A percentile compares a stretch with the other conserved stretches of the same genome.
Conservation (phyloP, 2,113 vertebrate species). For the Dipodomys merriami region DNA sequence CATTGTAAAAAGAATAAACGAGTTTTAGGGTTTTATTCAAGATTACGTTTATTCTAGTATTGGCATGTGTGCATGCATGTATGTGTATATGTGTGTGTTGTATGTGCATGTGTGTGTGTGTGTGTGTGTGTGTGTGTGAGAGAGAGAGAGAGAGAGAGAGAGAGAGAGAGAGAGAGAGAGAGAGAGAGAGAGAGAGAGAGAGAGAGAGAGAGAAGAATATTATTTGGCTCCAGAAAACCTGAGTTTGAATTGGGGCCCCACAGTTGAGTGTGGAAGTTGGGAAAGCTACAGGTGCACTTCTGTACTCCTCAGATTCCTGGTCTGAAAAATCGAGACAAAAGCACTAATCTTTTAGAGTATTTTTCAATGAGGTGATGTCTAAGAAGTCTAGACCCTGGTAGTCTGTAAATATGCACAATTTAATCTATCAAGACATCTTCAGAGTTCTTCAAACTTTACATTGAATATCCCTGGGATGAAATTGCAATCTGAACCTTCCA, state of each 20-base stretch:
- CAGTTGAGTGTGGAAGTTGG: neutral
- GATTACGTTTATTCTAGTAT: neutral
- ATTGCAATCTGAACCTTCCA: conserved; percentile 76
- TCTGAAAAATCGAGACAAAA: neutral
- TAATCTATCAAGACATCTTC: neutral
- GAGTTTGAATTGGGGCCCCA: neutral
- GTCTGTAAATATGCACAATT: neutral
- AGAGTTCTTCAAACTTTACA: conserved; percentile 26
- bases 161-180: no score
- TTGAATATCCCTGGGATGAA: conserved; percentile 36
- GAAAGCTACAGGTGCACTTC: neutral
- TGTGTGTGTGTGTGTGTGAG: no score
- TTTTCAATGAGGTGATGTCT: neutral
- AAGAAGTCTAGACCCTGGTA: neutral
- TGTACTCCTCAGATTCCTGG: neutral
- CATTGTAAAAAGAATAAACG: neutral
- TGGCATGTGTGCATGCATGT: no score
- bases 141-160: no score
- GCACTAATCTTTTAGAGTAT: neutral
- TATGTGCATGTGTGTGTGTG: no score
- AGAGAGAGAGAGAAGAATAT: neutral
- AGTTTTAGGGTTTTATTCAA: neutral
- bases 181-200: neutral
- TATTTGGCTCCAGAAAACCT: neutral
- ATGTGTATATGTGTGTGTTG: no score